These are phyloP conservation scores for Labeo catla DNA, from an alignment of 2,113 vertebrate genomes.

Conservation along the genomic window DNA sequence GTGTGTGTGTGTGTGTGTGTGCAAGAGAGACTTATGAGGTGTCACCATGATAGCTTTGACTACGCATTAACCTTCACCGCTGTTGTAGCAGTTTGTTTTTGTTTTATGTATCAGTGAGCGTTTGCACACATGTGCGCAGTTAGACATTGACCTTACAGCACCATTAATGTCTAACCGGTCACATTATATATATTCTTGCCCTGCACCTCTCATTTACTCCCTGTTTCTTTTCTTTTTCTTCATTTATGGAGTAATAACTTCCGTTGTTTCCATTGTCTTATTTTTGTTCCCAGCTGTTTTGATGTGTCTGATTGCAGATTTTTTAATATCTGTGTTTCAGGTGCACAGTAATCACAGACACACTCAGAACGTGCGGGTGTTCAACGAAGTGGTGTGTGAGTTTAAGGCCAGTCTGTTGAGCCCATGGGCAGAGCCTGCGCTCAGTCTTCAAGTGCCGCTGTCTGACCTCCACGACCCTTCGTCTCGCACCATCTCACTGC, in stretches of 20 bases:
- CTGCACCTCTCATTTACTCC: constrained; percentile 17
- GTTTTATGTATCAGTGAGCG: constrained; percentile 5
- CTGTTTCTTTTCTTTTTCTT: not conserved
- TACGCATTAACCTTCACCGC: constrained; percentile 23
- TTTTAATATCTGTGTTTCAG: constrained; percentile 62
- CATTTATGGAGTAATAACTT: constrained; percentile 24
- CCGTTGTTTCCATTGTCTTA: not conserved
- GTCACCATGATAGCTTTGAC: not conserved
- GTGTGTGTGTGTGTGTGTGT: not conserved
- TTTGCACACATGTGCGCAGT: constrained; percentile 64
- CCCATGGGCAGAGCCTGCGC: constrained; percentile 79
- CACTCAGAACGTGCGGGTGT: constrained; percentile 85
- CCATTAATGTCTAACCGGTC: constrained; percentile 64
- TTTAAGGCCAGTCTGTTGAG: constrained; percentile 81
- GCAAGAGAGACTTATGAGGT: not conserved
- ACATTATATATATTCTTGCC: constrained; percentile 34
- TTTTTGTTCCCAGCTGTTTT: not conserved
- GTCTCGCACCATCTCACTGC: constrained; percentile 80
- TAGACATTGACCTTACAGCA: constrained; percentile 57
- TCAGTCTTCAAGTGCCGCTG: constrained; percentile 74
- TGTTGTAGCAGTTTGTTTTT: constrained; percentile 26
- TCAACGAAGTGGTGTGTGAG: constrained; percentile 82
- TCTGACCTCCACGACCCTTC: constrained; percentile 85
- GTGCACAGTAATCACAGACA: constrained; percentile 94
- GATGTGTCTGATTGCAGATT: constrained; percentile 16